phyloP scores from a whole-genome alignment of 2,113 vertebrate species.

The Lathamus discolor region DNA sequence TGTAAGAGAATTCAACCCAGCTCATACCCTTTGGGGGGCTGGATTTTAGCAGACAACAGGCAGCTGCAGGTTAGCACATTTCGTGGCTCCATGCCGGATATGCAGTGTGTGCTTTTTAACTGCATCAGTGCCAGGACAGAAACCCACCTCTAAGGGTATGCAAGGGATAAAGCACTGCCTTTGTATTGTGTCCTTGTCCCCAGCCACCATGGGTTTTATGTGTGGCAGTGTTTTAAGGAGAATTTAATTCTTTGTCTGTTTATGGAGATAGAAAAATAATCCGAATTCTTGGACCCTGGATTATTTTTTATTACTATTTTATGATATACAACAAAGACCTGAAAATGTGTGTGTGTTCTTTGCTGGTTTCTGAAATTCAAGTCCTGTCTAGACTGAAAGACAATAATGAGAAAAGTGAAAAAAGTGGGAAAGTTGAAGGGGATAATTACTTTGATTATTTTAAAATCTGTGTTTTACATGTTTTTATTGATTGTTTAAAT shows the following conservation, averaged over 20 bases:
- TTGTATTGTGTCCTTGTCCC: neutral
- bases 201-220: neutral
- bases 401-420: neutral
- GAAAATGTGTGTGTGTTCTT: constrained; percentile 16
- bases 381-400: neutral
- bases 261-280: neutral
- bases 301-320: constrained; percentile 1
- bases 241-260: neutral
- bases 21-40: neutral
- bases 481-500: constrained; percentile 29
- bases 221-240: neutral
- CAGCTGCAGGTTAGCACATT: neutral
- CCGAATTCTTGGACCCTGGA: neutral
- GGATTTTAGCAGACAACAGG: neutral
- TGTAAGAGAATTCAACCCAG: neutral
- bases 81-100: neutral
- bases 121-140: neutral
- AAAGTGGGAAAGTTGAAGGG: constrained; percentile 30
- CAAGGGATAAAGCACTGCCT: neutral
- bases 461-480: neutral
- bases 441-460: constrained; percentile 43
- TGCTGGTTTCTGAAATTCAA: constrained; percentile 23
- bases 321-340: neutral
- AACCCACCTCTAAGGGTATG: neutral
- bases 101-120: neutral